Evolutionary conservation across 1,140 invertebrate species (phyloP), one percentile per base, ranked within the genome.

Genomic region (Chironomus striatipennis): DNA sequence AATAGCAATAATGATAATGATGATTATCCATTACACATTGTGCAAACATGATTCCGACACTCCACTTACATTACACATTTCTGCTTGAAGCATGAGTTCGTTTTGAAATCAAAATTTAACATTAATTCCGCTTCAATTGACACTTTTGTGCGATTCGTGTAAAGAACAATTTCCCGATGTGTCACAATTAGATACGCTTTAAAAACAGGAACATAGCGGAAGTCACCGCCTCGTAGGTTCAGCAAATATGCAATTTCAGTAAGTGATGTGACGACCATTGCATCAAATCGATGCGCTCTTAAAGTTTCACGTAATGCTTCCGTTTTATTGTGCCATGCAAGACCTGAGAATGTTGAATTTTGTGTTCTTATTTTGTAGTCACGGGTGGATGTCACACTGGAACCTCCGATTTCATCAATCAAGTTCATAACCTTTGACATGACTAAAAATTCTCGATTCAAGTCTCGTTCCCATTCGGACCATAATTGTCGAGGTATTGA

Each of bases 161-260:
- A 92, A 7, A 92, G 84, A 74, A 88, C 84, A 10, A 92, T 80
- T 5, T 87, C 84, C 1, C 85, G 81, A 12, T 84, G 79, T 47
- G 89, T 90, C 1, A 98, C 79, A 34, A 96, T 85, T 2, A 90
- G 87, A 81, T 94, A 96, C 0, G 93, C 87, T 78, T 83, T 88
- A 79, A 85, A 94, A 83, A 97, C 90, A 0, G 97, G 96, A 34
- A 91, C 95, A 79, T 90, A 93, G 0, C 92, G 91, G 75, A 97
- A 87, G 82, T 99, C 97, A 73, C 88, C 86, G 5, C 96, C 96
- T 7, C 98, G 87, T n/a, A 99, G 88, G 81, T 99, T 99, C 17
- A 99, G 86, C 6, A 98, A 82, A 93, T 96, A 98, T 1, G 95
- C 94, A 17, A 97, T 91, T 83, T 98, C 95, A 78, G 97, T 95